A percentile compares a stretch with the other conserved stretches of the same genome.
phyloP scores from a whole-genome alignment of 2,113 vertebrate genomes.

The Channa maculata region DNA sequence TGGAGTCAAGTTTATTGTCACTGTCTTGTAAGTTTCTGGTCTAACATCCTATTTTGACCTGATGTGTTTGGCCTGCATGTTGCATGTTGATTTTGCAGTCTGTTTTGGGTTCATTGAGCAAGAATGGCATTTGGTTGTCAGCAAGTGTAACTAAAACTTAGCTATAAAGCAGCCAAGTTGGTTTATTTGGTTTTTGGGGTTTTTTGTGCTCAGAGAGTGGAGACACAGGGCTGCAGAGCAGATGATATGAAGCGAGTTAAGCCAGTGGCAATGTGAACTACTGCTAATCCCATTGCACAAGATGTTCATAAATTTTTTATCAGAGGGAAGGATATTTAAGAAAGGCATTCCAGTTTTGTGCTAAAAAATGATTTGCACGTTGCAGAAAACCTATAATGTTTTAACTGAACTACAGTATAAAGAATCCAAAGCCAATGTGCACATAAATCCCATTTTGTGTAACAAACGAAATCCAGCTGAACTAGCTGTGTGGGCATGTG shows the following conservation, averaged over 20 bases:
- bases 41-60: too few relatives aligned
- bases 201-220: slow-evolving; percentile 1
- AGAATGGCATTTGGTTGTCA: too few relatives aligned
- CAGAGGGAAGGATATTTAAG: slow-evolving; percentile 9
- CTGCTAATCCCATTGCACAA: slow-evolving; percentile 7
- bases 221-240: not conserved
- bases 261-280: not conserved
- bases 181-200: not conserved
- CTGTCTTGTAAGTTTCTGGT: too few relatives aligned
- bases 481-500: slow-evolving; percentile 21
- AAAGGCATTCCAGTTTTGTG: not conserved
- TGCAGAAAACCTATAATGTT: slow-evolving; percentile 1
- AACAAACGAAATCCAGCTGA: slow-evolving; percentile 19
- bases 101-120: too few relatives aligned
- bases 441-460: slow-evolving; percentile 20
- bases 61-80: too few relatives aligned
- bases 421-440: not conserved
- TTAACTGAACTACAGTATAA: not conserved
- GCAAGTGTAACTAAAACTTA: too few relatives aligned
- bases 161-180: too few relatives aligned
- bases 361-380: slow-evolving; percentile 20
- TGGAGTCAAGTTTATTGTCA: too few relatives aligned
- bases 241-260: slow-evolving; percentile 2
- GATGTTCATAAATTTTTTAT: slow-evolving; percentile 25
- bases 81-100: too few relatives aligned